These are phyloP conservation scores for Adrianichthys oophorus DNA, from an alignment of 2,797 vertebrate species.

Conservation along the genomic window DNA sequence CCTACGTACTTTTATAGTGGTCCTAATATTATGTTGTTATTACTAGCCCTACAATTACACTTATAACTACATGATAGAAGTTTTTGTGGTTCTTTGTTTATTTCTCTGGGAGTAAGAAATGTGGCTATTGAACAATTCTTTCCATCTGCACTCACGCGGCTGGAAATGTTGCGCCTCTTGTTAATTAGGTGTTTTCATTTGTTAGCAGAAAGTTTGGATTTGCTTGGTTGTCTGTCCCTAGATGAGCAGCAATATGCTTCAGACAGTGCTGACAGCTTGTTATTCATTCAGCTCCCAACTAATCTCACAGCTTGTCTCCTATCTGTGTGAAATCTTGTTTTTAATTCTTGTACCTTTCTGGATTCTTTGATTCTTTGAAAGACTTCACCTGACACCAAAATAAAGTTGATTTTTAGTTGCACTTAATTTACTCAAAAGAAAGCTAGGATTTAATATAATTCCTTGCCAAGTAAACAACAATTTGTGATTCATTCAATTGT, in stretches of 20 bases:
- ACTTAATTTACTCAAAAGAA: neutral
- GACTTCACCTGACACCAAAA: conserved; percentile 7
- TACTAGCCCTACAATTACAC: too few species aligned
- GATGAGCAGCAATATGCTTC: conserved; percentile 36
- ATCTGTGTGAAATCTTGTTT: conserved; percentile 38
- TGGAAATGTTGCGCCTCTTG: conserved; percentile 26
- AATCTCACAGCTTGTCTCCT: conserved; percentile 55
- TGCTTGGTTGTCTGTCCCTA: conserved; percentile 18
- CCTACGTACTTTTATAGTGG: too few species aligned
- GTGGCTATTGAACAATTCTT: conserved; percentile 25
- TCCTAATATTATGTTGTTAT: too few species aligned
- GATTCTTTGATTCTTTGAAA: conserved; percentile 18
- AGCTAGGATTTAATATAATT: neutral
- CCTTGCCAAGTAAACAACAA: too few species aligned
- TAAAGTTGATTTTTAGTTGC: conserved; percentile 5
- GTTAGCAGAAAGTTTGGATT: conserved; percentile 25
- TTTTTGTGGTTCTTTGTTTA: conserved; percentile 1
- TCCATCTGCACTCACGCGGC: conserved; percentile 37
- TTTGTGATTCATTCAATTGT: too few species aligned
- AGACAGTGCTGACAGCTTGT: conserved; percentile 55
- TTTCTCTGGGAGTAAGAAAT: neutral
- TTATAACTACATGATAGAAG: too few species aligned
- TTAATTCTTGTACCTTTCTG: conserved; percentile 46
- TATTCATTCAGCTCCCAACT: conserved; percentile 50
- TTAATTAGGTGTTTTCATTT: conserved; percentile 55